These are phyloP conservation scores for Istiophorus platypterus DNA, from an alignment of 2,113 vertebrate genomes.

Conservation along the genomic window DNA sequence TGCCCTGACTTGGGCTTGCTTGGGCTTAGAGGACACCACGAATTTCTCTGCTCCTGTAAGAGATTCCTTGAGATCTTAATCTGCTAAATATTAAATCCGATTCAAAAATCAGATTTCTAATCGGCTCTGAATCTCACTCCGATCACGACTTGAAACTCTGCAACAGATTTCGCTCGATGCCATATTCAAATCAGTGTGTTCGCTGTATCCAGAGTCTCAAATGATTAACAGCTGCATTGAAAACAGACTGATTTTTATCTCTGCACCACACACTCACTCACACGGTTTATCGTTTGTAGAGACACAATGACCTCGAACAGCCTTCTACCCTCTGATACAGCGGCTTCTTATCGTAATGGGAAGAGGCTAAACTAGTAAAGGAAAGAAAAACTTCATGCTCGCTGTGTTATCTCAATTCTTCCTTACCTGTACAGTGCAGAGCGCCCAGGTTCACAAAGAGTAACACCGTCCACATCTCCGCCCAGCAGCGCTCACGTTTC, in stretches of 20 bases:
- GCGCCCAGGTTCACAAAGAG: slow-evolving; percentile 8
- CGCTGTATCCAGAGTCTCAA: no score
- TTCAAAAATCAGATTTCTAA: neutral
- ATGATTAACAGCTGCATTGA: no score
- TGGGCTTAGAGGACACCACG: neutral
- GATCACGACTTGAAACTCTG: neutral
- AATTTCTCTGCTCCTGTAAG: neutral
- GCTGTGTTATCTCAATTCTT: neutral
- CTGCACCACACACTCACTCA: neutral
- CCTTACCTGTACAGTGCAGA: slow-evolving; percentile 57
- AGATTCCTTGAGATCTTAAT: no score
- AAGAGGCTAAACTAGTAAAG: neutral
- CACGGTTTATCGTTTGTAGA: neutral
- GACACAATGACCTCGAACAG: neutral
- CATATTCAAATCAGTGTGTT: no score
- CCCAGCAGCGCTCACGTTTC: slow-evolving; percentile 37
- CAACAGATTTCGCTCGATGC: neutral
- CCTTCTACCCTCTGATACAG: neutral
- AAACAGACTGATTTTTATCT: no score
- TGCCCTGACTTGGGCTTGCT: neutral
- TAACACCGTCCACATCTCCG: slow-evolving; percentile 51
- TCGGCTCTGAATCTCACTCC: no score
- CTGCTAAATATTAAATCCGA: neutral
- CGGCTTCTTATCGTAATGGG: neutral
- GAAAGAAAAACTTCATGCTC: neutral